Base-by-base conservation (phyloP, 2,113 vertebrate genomes). In the Malurus melanocephalus region DNA sequence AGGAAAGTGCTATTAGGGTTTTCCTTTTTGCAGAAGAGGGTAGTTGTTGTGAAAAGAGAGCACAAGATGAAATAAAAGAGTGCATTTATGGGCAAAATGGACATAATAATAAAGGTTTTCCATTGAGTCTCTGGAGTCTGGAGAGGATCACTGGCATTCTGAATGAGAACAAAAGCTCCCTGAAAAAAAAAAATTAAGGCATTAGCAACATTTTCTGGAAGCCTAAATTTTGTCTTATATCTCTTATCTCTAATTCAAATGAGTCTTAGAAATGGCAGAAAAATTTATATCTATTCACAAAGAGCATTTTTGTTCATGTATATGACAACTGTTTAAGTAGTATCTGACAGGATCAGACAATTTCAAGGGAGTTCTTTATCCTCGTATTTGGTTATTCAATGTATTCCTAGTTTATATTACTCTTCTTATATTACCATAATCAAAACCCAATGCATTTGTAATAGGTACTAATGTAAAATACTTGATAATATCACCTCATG, bases 71-170 rank as follows among this genome's bases (percentile, higher is more conserved):
- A 91, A 91, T 74, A 88, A 64, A 89, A 79, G 40, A 43, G 52
- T 77, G 77, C 24, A 61, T 94, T 94, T 92, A 71, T 66, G 92
- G 53, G 78, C 74, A 92, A 95, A 84, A 79, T 76, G 33, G 59
- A 42, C 24, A 26, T 69, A 68, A 61, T 56, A 45, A 75, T 88
- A 49, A 88, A 88, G 59, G 57, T 43, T 89, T 78, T 80, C 53
- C 59, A 21, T 49, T 82, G 33, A 80, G 33, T 85, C 71, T 94
- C 85, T 80, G 59, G 81, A 52, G 19, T 77, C 65, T 55, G 46
- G 64, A 86, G 33, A 94, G 51, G 64, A 79, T 77, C 88, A 61
- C 15, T 16, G 18, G 23, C 40, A 24, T 62, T 92, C 79, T 81
- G 65, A 66, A 65, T 40, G 53, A 46, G 55, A 90, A 60, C 52